Base-by-base conservation (phyloP, 2,797 vertebrate genomes). In the Pangasius macronema region DNA sequence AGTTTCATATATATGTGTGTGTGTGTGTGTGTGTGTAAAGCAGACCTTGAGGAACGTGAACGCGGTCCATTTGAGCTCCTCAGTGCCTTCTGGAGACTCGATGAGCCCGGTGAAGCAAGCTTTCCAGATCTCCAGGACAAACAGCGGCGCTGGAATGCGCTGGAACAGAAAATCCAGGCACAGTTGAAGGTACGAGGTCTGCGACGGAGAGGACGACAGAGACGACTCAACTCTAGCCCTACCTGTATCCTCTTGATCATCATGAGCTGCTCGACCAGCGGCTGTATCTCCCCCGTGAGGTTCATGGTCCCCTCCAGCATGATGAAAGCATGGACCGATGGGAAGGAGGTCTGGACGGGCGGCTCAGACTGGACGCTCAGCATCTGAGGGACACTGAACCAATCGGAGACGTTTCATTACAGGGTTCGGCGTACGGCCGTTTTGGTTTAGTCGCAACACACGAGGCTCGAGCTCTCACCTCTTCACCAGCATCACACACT, bases 201-300 rank as follows among this genome's bases (percentile, higher is more conserved):
- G 76, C 1, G 53, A 22, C 3, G 16, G 10, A 68, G 8, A 22
- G 10, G 16, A 1, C 3, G 33, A 80, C 57, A 4, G 46, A 16
- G 11, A 16, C 36, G 33, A 46, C 22, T 81, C 76, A 20, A 67
- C 76, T 77, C 14, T 39, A 16, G 39, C 5, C 61, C 90, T 90
- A 99, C 98, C 98, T 99, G 98, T 97, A 99, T 99, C 93, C 98
- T 96, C 93, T 99, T 99, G 88, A 99, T 98, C 96, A 99, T 98
- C 97, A 98, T 98, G 82, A 99, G 95, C 94, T 99, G 98, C 90
- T 99, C 98, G 89, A 99, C 97, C 83, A 99, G 94, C 0, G 97
- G 98, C 92, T 98, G 98, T 0, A 94, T 97, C 92, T 99, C 98
- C 16, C 98, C 98, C 0, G 98, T 99, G 91, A 99, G 95, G 94